Evolutionary conservation across 2,113 vertebrate genomes (phyloP).

Genomic region (Myotis brandtii): DNA sequence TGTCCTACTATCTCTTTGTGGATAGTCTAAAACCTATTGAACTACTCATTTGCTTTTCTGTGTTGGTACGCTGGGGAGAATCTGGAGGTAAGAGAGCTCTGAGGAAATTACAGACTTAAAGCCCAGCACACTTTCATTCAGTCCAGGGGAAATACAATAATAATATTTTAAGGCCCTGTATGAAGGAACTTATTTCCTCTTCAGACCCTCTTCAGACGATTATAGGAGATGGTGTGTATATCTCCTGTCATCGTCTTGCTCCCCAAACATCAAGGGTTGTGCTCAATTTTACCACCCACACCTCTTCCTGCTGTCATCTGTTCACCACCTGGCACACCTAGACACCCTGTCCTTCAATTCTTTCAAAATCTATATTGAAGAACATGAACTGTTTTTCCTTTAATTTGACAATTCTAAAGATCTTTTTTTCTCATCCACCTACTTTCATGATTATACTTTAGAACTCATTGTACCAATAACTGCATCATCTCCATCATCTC

Average conservation of each 20-base stretch:
- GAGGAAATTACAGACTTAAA: background rate
- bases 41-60: conserved; percentile 94
- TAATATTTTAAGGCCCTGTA: background rate
- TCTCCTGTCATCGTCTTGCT: background rate
- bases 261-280: background rate
- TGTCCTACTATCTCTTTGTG: conserved; percentile 90
- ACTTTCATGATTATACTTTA: background rate
- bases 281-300: background rate
- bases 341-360: background rate
- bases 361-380: background rate
- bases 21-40: conserved; percentile 91
- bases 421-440: background rate
- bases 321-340: background rate
- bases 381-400: background rate
- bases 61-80: conserved; percentile 89
- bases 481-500: background rate
- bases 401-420: background rate
- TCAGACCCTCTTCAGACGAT: background rate
- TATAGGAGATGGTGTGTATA: too few relatives aligned
- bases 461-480: background rate
- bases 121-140: background rate
- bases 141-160: background rate
- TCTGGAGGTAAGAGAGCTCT: conserved; percentile 84
- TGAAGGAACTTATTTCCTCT: background rate
- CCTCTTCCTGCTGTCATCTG: background rate